These are phyloP conservation scores for Esox masquinongy DNA, from an alignment of 2,797 vertebrate genomes.

Conservation along the genomic window DNA sequence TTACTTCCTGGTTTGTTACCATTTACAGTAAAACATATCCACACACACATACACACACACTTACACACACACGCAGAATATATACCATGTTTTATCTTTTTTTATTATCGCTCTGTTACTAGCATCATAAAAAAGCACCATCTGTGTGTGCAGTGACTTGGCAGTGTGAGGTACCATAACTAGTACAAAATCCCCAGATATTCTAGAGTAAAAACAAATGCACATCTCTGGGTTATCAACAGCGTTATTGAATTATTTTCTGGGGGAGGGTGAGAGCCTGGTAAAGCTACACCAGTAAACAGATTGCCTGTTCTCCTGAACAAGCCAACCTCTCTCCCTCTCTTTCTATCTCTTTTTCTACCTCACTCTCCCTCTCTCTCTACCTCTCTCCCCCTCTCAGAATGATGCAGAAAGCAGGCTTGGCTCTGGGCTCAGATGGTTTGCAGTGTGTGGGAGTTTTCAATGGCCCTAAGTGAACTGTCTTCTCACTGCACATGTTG, in stretches of 20 bases:
- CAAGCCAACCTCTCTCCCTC: background rate
- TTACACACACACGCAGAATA: background rate
- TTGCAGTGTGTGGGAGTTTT: slow-evolving; percentile 69
- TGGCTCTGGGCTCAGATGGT: slow-evolving; percentile 61
- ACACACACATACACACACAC: background rate
- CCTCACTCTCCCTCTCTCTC: background rate
- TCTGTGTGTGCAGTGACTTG: background rate
- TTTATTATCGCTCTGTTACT: background rate
- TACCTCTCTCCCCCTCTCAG: background rate
- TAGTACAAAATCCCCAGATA: background rate
- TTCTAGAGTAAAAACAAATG: background rate
- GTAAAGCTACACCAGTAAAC: background rate
- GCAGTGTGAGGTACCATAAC: background rate
- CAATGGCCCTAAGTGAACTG: slow-evolving; percentile 59
- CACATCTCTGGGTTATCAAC: background rate
- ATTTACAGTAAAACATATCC: too few species aligned
- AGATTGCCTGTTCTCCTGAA: slow-evolving; percentile 3
- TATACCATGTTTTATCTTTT: too few species aligned
- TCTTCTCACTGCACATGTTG: slow-evolving; percentile 72
- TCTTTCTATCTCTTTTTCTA: background rate
- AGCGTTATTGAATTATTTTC: background rate
- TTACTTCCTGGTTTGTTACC: too few species aligned
- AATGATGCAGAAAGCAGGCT: slow-evolving; percentile 38
- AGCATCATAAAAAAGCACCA: background rate
- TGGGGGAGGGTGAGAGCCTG: background rate